These are phyloP conservation scores for Paedocypris sp. DNA, from an alignment of 2,113 vertebrate genomes.

Conservation along the genomic window DNA sequence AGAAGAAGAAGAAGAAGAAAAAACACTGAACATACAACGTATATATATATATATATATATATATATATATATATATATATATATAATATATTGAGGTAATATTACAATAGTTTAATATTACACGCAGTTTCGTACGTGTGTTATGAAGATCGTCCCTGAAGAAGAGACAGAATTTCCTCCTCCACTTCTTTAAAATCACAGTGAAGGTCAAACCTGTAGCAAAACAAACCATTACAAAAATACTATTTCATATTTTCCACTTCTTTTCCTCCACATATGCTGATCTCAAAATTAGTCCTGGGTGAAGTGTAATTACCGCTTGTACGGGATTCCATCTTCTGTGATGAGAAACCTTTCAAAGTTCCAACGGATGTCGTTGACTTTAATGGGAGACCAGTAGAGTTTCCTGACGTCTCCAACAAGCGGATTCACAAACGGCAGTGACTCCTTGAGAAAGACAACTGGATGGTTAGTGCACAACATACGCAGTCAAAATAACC, in stretches of 20 bases:
- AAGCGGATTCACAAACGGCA: conserved; percentile 61
- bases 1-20: too few species aligned
- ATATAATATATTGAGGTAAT: too few species aligned
- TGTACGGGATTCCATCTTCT: conserved; percentile 56
- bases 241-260: neutral
- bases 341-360: conserved; percentile 66
- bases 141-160: conserved; percentile 32
- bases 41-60: too few species aligned
- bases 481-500: too few species aligned
- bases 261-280: neutral
- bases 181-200: conserved; percentile 52
- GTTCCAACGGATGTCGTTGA: conserved; percentile 68
- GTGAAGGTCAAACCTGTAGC: conserved; percentile 58
- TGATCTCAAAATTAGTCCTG: too few species aligned
- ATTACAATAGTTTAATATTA: too few species aligned
- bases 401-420: conserved; percentile 63
- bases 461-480: neutral
- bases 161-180: conserved; percentile 51
- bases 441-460: conserved; percentile 43
- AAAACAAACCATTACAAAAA: neutral
- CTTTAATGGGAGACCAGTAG: conserved; percentile 63
- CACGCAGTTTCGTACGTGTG: too few species aligned
- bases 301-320: too few species aligned
- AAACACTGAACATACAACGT: too few species aligned
- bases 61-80: too few species aligned